Conservation (phyloP, 2,888 invertebrate genomes). For the Choreutis nemorana region DNA sequence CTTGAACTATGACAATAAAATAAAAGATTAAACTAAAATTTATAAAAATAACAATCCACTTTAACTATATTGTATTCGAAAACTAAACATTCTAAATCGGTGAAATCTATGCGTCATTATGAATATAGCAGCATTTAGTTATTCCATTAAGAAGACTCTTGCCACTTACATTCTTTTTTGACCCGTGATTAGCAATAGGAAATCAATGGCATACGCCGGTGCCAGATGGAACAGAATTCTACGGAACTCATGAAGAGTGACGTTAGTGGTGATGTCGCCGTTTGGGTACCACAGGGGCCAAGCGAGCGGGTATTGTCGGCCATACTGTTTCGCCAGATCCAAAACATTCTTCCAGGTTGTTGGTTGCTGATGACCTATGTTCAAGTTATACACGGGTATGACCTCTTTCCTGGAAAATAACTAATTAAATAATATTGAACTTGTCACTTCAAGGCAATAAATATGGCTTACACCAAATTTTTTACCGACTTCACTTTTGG, state of each 20-base stretch:
- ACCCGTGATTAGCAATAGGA: constrained; percentile 73
- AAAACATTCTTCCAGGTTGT: constrained; percentile 89
- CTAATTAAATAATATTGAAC: constrained; percentile 1
- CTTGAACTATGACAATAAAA: too few relatives aligned
- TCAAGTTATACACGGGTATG: constrained; percentile 89
- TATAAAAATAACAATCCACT: too few relatives aligned
- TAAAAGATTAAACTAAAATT: too few relatives aligned
- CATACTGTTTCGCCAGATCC: constrained; percentile 70
- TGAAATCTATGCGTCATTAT: too few relatives aligned
- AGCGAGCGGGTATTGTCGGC: constrained; percentile 79
- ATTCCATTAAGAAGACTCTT: too few relatives aligned
- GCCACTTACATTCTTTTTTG: constrained; percentile 88
- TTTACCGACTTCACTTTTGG: too few relatives aligned
- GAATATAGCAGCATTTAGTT: too few relatives aligned
- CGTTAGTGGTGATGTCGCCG: constrained; percentile 76
- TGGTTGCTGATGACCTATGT: constrained; percentile 81
- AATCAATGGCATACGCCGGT: constrained; percentile 83
- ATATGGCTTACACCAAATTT: not conserved
- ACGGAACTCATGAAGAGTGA: constrained; percentile 69
- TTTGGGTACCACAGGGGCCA: constrained; percentile 88
- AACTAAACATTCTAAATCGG: too few relatives aligned
- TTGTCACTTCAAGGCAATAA: not conserved
- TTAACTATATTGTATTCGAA: too few relatives aligned
- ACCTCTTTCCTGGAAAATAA: constrained; percentile 58
- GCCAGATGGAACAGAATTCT: constrained; percentile 77